Conservation (phyloP, 2,113 vertebrate genomes). For the Tetrao urogallus region DNA sequence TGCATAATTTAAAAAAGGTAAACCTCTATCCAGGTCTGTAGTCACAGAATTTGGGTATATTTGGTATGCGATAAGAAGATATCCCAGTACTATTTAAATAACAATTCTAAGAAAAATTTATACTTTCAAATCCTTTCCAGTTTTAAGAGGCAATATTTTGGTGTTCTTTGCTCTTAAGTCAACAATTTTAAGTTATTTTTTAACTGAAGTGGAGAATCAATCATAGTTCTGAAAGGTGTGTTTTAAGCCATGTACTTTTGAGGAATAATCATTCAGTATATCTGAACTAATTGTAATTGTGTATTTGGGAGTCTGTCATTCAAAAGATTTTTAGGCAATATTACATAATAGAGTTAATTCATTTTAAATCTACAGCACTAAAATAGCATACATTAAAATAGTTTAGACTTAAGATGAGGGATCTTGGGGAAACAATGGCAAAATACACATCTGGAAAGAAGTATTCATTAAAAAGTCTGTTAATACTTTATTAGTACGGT, state of each 20-base stretch:
- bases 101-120: neutral
- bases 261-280: neutral
- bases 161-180: neutral
- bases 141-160: neutral
- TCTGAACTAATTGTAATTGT: neutral
- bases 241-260: neutral
- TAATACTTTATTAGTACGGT: neutral
- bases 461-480: neutral
- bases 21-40: neutral
- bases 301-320: neutral
- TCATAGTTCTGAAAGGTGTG: neutral
- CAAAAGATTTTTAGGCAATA: neutral
- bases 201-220: neutral
- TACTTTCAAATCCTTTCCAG: neutral
- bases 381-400: neutral
- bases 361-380: neutral
- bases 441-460: neutral
- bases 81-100: neutral
- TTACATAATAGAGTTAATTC: neutral
- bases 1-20: neutral
- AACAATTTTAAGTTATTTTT: neutral
- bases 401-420: neutral
- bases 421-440: neutral
- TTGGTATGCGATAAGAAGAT: neutral
- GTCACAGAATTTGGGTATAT: neutral